These are phyloP conservation scores for rabbit (Oryctolagus cuniculus) DNA, from an alignment of 2,113 vertebrate genomes.

Conservation along the genomic window DNA sequence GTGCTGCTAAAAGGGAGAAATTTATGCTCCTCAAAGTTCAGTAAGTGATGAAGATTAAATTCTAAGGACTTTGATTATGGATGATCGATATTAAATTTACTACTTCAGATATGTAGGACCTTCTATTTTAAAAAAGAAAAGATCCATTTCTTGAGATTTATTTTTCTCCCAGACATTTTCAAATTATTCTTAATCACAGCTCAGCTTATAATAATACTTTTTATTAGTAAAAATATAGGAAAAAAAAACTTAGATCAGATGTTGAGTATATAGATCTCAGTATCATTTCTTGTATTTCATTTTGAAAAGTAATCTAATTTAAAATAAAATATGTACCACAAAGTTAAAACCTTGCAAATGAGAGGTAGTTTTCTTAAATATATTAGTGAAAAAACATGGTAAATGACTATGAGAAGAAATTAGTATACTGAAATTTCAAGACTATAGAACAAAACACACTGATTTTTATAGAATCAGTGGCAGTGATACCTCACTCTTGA, in stretches of 20 bases:
- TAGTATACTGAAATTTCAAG: background rate
- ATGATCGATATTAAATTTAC: background rate
- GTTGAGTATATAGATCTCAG: background rate
- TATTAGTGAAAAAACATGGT: background rate
- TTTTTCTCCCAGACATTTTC: background rate
- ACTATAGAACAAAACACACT: background rate
- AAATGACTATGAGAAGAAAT: slow-evolving; percentile 24
- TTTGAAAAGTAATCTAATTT: slow-evolving; percentile 22
- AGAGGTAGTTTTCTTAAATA: background rate
- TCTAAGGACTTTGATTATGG: background rate
- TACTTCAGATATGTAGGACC: background rate
- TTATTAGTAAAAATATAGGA: background rate
- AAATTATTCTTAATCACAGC: background rate
- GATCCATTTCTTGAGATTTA: background rate
- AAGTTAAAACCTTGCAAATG: background rate
- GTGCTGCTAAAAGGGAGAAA: background rate
- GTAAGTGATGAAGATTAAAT: background rate
- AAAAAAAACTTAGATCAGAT: background rate
- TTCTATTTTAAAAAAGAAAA: background rate
- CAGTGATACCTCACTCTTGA: background rate
- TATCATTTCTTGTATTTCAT: background rate
- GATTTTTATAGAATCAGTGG: slow-evolving; percentile 40
- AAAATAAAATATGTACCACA: background rate
- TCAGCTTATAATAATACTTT: background rate
- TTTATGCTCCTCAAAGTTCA: background rate